These are phyloP conservation scores for Etheostoma perlongum DNA, from an alignment of 2,797 vertebrate genomes.

Conservation along the genomic window DNA sequence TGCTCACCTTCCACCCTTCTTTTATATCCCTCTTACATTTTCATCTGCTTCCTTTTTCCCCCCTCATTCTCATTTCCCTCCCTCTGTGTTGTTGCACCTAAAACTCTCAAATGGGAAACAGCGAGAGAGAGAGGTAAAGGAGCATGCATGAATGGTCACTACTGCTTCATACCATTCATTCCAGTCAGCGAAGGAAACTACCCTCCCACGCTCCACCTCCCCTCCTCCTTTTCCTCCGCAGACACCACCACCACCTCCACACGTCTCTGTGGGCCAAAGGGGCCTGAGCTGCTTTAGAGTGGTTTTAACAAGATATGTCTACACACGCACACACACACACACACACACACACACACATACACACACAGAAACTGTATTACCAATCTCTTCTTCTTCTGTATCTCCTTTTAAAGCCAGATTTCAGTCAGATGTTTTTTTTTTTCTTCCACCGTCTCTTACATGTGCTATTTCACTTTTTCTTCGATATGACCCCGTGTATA, in stretches of 20 bases:
- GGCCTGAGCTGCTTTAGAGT: conserved; percentile 53
- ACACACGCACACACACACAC: conserved; percentile 19
- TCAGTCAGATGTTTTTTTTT: conserved; percentile 16
- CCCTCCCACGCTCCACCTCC: conserved; percentile 50
- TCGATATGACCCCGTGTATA: conserved; percentile 19
- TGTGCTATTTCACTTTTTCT: conserved; percentile 44
- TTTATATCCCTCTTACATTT: not conserved
- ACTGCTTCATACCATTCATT: conserved; percentile 87
- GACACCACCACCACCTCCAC: conserved; percentile 56
- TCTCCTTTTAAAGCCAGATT: conserved; percentile 57
- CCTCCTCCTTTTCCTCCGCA: conserved; percentile 53
- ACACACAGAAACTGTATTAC: not conserved
- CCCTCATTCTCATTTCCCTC: conserved; percentile 8
- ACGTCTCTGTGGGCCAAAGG: conserved; percentile 62
- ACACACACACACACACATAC: not conserved
- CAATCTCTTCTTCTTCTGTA: conserved; percentile 5
- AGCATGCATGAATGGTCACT: conserved; percentile 85
- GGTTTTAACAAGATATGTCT: conserved; percentile 45
- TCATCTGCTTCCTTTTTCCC: not conserved
- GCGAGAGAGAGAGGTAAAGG: conserved; percentile 46
- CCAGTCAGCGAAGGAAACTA: conserved; percentile 73
- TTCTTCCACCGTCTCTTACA: not conserved
- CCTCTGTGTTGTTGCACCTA: conserved; percentile 19
- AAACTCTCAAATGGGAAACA: conserved; percentile 47
- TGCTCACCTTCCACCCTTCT: conserved; percentile 2